Percentiles rank a stretch among this genome's conserved stretches.
phyloP scores from a whole-genome alignment of 2,797 vertebrate genomes.

The Dendrocincla fuliginosa region DNA sequence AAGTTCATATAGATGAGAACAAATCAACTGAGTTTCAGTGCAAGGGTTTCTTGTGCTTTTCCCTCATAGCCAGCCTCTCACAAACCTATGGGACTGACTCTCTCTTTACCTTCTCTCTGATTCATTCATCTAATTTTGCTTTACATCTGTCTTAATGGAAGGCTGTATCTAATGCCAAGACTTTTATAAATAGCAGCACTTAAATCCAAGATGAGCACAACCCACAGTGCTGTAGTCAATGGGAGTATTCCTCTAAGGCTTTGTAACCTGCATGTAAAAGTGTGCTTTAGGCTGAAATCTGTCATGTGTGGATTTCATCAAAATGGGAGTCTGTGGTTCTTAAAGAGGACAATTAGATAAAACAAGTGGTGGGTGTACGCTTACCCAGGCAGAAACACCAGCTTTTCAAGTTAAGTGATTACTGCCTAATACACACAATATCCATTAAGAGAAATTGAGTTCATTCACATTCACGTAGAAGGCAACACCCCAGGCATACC shows the following conservation, averaged over 20 bases:
- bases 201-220: conserved; percentile 22
- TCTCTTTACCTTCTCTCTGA: not conserved
- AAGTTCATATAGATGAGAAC: not conserved
- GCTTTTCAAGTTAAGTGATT: not conserved
- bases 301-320: not conserved
- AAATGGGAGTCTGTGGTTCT: not conserved
- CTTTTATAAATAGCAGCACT: conserved; percentile 25
- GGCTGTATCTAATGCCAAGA: not conserved
- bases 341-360: not conserved
- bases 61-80: not conserved
- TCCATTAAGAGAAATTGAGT: not conserved
- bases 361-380: not conserved
- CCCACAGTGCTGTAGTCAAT: not conserved
- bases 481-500: not conserved
- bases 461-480: not conserved
- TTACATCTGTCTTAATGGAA: conserved; percentile 14
- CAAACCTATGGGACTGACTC: not conserved
- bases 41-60: not conserved
- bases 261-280: not conserved
- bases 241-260: not conserved
- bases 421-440: not conserved
- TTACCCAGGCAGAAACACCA: not conserved
- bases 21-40: not conserved
- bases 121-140: conserved; percentile 8
- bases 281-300: not conserved